Evolutionary conservation across 2,888 invertebrate genomes (phyloP).

Genomic region (Liodrosophila aerea): DNA sequence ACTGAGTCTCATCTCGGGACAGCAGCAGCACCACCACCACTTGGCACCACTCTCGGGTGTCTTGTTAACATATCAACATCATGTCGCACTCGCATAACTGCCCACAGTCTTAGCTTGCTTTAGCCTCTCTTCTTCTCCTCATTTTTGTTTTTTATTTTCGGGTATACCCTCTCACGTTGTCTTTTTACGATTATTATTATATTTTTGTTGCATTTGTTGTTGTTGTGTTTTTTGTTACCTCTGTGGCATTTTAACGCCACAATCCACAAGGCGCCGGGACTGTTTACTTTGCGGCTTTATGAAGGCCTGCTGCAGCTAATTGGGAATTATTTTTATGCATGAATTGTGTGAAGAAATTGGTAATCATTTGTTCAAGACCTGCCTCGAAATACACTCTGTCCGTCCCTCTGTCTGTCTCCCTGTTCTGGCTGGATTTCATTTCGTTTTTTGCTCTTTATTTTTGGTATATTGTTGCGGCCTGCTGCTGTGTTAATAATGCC

Average conservation of each 20-base stretch:
- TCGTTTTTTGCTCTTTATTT: too few species aligned
- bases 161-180: slow-evolving; percentile 25
- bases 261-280: slow-evolving; percentile 67
- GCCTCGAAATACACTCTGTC: not conserved
- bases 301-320: slow-evolving; percentile 58
- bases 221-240: slow-evolving; percentile 55
- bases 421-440: too few species aligned
- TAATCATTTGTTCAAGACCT: slow-evolving; percentile 66
- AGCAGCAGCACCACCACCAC: slow-evolving; percentile 60
- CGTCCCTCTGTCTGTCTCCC: too few species aligned
- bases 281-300: slow-evolving; percentile 63
- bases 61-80: slow-evolving; percentile 79
- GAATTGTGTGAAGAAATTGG: slow-evolving; percentile 77
- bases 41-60: slow-evolving; percentile 78
- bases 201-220: slow-evolving; percentile 1
- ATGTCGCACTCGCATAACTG: slow-evolving; percentile 71
- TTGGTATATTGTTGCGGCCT: slow-evolving; percentile 6
- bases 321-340: slow-evolving; percentile 78
- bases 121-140: too few species aligned
- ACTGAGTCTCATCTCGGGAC: slow-evolving; percentile 27
- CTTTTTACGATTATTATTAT: slow-evolving; percentile 76
- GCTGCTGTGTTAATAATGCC: slow-evolving; percentile 14
- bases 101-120: slow-evolving; percentile 34
- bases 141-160: slow-evolving; percentile 11
- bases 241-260: slow-evolving; percentile 68